Base-by-base conservation (phyloP, 2,888 invertebrate species). In the Ichneumoninae sp. region DNA sequence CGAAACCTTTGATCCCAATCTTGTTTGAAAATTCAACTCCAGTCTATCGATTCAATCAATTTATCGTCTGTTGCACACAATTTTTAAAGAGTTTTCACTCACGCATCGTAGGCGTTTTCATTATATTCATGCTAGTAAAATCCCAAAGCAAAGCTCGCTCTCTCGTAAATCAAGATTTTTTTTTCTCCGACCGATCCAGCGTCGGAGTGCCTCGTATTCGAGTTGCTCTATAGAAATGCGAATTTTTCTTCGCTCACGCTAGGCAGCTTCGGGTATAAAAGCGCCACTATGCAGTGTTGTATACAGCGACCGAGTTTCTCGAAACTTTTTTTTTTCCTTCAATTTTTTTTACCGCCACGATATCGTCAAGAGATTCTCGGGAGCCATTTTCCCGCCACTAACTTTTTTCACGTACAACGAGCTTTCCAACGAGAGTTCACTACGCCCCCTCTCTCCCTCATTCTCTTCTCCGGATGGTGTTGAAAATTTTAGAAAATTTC, bases 161-260 rank as follows among this genome's bases (percentile, higher is more conserved):
- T 47, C 63, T 26, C 47, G 74, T 40, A 74, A 73, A 74, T 63
- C 63, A 63, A 63, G 63, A 63, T 74, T 63, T 74, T 63, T 40
- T n/a, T 63, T 57, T 26, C 26, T 5, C 3, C 54, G 22, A 33
- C 30, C 33, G 47, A 63, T 63, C 30, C 26, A 63, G 6, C 36
- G 16, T 6, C 60, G 7, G 60, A 47, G 60, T n/a, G 60, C 54
- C 19, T 54, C 54, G 54, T 54, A 22, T 54, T 54, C 54, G 54
- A 54, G 54, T 54, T 19, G 8, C 30, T 40, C 60, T 26, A 63
- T 47, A 40, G 13, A 47, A 50, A 33, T 74, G 63, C 63, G 47
- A 63, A 22, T 74, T 47, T 60, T 47, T 60, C 40, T 57, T 54
- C 7, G 16, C 40, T 57, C 22, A 57, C 73, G 73, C 36, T n/a